Percentiles rank a stretch among this genome's conserved stretches.
Evolutionary conservation across 1,140 invertebrate species (phyloP).

Genomic region (Orchesella cincta): DNA sequence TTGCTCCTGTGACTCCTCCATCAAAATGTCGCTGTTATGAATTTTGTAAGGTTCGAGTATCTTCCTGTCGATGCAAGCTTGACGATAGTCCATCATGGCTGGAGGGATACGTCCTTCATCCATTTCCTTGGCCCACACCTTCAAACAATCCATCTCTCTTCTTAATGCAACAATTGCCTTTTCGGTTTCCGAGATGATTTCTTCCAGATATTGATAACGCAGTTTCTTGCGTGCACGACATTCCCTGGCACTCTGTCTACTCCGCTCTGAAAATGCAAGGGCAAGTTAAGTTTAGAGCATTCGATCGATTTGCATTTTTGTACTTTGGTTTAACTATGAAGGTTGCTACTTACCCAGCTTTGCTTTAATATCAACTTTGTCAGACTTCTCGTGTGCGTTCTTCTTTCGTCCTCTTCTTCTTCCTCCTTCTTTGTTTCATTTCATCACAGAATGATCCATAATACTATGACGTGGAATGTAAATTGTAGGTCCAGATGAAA

Average conservation of each 20-base stretch:
- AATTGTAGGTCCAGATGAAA: not conserved
- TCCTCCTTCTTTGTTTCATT: conserved; percentile 62
- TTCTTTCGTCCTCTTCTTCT: conserved; percentile 66
- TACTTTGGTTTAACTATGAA: not conserved
- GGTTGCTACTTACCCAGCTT: conserved; percentile 86
- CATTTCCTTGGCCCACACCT: conserved; percentile 72
- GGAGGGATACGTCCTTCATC: conserved; percentile 77
- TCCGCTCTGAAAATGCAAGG: conserved; percentile 80
- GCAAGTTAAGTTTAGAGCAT: too few relatives aligned
- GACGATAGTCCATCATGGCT: conserved; percentile 64
- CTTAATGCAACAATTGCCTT: conserved; percentile 87
- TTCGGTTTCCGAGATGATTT: conserved; percentile 88
- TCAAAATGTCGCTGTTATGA: not conserved
- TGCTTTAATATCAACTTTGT: conserved; percentile 90
- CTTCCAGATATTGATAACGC: conserved; percentile 95
- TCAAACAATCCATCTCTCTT: conserved; percentile 88
- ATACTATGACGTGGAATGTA: too few relatives aligned
- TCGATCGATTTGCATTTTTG: not conserved
- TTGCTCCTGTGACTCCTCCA: not conserved
- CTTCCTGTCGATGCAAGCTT: conserved; percentile 37
- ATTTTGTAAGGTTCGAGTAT: not conserved
- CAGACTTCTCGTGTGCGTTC: conserved; percentile 80
- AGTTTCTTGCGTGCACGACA: conserved; percentile 95
- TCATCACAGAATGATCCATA: conserved; percentile 41
- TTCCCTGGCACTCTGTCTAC: conserved; percentile 93